These are phyloP conservation scores for Myotis davidii DNA, from an alignment of 2,113 vertebrate genomes.

Conservation along the genomic window DNA sequence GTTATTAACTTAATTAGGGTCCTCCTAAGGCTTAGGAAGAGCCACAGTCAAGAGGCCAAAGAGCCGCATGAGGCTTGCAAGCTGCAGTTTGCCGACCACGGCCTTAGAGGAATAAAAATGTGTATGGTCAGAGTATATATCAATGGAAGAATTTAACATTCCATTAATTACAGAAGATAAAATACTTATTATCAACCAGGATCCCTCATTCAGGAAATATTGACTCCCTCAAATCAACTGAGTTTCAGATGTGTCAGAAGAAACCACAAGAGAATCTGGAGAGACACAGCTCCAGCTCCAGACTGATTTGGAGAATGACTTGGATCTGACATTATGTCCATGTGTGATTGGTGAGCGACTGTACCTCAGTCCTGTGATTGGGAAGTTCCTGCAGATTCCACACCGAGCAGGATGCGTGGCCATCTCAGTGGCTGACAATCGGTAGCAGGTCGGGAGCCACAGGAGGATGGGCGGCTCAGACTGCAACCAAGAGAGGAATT, in stretches of 20 bases:
- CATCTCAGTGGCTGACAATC: constrained; percentile 83
- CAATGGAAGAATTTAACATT: neutral
- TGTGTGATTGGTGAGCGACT: neutral
- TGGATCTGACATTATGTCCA: no score
- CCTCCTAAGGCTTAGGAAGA: no score
- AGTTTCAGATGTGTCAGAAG: neutral
- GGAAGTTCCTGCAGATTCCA: constrained; percentile 86
- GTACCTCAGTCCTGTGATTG: constrained; percentile 90
- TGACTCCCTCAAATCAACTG: neutral
- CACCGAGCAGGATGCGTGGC: constrained; percentile 86
- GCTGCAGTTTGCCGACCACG: no score
- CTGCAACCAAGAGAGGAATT: constrained; percentile 89
- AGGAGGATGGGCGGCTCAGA: constrained; percentile 87
- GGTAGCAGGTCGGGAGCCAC: constrained; percentile 89
- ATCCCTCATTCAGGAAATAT: neutral
- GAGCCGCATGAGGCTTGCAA: no score
- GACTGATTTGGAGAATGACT: neutral
- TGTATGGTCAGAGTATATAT: neutral
- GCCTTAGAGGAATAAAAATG: neutral
- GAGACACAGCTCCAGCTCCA: neutral
- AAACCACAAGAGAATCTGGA: neutral
- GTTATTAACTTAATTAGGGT: no score
- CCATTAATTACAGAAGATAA: neutral
- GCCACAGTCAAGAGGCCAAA: no score
- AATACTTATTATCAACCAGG: neutral